Conservation (phyloP, 2,888 invertebrate species). For the Amiota mariae region DNA sequence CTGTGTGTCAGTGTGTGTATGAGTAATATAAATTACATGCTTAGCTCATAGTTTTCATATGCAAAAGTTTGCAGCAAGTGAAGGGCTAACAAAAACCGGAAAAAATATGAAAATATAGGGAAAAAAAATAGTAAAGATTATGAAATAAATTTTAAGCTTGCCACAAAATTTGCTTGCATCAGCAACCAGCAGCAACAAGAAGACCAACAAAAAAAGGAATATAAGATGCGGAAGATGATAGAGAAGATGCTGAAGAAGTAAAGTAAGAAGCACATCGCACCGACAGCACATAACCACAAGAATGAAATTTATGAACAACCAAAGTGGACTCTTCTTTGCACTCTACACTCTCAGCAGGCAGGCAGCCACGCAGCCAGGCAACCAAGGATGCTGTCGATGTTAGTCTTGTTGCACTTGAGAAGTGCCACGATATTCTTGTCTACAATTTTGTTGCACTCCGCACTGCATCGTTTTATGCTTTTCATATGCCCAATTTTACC, state of each 20-base stretch:
- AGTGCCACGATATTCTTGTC: too few relatives aligned
- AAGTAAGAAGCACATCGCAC: neutral
- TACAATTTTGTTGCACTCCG: too few relatives aligned
- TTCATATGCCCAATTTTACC: neutral
- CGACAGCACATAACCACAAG: constrained; percentile 8
- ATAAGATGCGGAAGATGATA: too few relatives aligned
- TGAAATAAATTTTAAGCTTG: constrained; percentile 65
- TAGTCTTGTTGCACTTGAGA: too few relatives aligned
- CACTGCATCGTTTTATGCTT: too few relatives aligned
- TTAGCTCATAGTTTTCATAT: constrained; percentile 63
- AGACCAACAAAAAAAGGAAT: neutral
- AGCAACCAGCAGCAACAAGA: constrained; percentile 44
- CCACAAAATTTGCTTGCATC: constrained; percentile 60
- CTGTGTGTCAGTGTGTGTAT: constrained; percentile 21
- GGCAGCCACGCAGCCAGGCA: too few relatives aligned
- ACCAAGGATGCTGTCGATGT: neutral
- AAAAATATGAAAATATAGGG: constrained; percentile 5
- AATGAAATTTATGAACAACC: constrained; percentile 22
- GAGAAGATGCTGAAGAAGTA: too few relatives aligned
- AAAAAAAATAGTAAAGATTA: constrained; percentile 49
- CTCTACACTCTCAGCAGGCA: neutral
- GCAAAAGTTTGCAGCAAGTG: constrained; percentile 47
- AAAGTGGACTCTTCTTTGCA: constrained; percentile 16
- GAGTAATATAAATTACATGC: constrained; percentile 65
- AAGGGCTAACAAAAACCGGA: neutral